A percentile compares a stretch with the other conserved stretches of the same genome.
phyloP scores from a whole-genome alignment of 2,113 vertebrate species.

The Hassar affinis region DNA sequence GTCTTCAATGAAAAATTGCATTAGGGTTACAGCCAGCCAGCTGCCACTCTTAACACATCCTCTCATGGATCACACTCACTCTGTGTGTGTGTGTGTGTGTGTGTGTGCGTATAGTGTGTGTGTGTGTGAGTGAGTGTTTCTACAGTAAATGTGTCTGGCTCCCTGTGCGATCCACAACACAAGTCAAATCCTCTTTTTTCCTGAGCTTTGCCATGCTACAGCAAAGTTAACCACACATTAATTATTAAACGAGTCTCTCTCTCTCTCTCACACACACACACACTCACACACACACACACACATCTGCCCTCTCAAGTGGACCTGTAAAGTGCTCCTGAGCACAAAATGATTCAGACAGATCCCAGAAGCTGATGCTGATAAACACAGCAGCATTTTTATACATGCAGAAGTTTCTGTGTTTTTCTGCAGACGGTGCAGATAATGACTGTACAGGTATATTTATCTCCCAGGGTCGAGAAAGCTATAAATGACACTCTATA shows the following conservation, averaged over 20 bases:
- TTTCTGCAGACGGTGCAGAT: not conserved
- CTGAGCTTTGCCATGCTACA: constrained; percentile 42
- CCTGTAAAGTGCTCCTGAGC: constrained; percentile 15
- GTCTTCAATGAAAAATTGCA: constrained; percentile 52
- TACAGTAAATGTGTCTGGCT: constrained; percentile 33
- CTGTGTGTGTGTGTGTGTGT: constrained; percentile 33
- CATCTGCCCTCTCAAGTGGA: constrained; percentile 12
- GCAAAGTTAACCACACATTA: constrained; percentile 54
- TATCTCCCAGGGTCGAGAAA: not conserved
- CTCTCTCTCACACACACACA: constrained; percentile 5
- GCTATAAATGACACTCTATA: not conserved
- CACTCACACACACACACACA: constrained; percentile 16
- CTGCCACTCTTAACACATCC: constrained; percentile 7
- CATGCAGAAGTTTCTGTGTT: not conserved
- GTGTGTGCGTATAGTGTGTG: too few relatives aligned
- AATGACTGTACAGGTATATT: too few relatives aligned
- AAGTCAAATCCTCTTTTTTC: constrained; percentile 53
- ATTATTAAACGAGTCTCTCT: constrained; percentile 48
- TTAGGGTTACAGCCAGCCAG: constrained; percentile 32
- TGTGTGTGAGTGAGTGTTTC: constrained; percentile 31
- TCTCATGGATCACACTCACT: constrained; percentile 13
- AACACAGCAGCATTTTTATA: not conserved
- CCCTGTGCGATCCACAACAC: constrained; percentile 44
- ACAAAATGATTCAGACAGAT: not conserved
- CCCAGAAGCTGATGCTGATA: constrained; percentile 18